These are phyloP conservation scores for Australoheros facetus DNA, from an alignment of 2,797 vertebrate genomes.

Conservation along the genomic window DNA sequence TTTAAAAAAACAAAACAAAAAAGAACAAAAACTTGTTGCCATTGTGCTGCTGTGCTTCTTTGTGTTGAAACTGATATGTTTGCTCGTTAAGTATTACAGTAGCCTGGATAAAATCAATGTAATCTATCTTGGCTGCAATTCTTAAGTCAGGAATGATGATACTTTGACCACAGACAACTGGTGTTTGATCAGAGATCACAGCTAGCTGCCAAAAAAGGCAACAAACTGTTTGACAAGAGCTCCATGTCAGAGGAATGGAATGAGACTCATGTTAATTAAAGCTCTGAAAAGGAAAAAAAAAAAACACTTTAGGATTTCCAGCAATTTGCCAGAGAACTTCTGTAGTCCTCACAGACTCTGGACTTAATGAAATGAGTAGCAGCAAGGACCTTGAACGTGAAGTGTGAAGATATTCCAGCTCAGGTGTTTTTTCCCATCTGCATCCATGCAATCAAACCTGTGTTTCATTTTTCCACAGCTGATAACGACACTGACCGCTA, in stretches of 20 bases:
- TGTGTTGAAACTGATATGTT: conserved; percentile 3
- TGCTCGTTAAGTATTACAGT: conserved; percentile 22
- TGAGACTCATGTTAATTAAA: conserved; percentile 21
- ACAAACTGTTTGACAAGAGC: conserved; percentile 15
- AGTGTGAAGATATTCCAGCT: background rate
- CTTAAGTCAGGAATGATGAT: conserved; percentile 4
- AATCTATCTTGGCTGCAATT: conserved; percentile 22
- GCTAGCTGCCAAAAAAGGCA: conserved; percentile 41
- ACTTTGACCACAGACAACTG: conserved; percentile 16
- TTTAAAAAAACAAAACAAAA: background rate
- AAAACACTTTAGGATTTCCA: conserved; percentile 5
- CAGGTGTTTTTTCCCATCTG: background rate
- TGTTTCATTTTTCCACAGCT: conserved; percentile 24
- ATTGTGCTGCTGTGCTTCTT: conserved; percentile 5
- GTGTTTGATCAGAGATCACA: conserved; percentile 17
- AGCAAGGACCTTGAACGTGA: background rate
- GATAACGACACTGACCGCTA: background rate
- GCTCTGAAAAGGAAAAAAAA: background rate
- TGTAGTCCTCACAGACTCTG: background rate
- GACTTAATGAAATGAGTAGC: background rate
- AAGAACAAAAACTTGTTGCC: background rate
- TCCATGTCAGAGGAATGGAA: conserved; percentile 41
- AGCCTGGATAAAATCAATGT: conserved; percentile 18
- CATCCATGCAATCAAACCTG: background rate
- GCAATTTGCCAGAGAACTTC: background rate